Conservation (phyloP, 53 echinoderm and acorn worm species). For the Apostichopus leukothele region DNA sequence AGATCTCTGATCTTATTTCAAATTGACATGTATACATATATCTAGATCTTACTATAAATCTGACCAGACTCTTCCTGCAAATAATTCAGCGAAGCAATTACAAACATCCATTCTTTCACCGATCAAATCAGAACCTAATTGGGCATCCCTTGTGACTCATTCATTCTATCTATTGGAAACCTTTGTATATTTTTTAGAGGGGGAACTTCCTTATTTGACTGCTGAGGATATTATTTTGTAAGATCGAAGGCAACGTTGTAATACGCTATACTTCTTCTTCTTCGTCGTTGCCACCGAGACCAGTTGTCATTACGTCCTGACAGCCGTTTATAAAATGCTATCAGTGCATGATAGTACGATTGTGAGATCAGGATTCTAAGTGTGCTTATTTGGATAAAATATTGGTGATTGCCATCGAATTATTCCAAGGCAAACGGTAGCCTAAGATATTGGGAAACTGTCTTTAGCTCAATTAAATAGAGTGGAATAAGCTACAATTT, state of each 20-base stretch:
- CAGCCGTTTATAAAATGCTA: not conserved
- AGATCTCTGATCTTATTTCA: no score
- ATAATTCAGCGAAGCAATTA: not conserved
- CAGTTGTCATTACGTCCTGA: not conserved
- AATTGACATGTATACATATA: no score
- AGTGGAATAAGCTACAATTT: not conserved
- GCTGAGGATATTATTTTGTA: not conserved
- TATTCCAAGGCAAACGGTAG: not conserved
- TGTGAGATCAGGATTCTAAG: not conserved
- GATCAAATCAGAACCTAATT: conserved; percentile 19
- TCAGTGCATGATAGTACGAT: not conserved
- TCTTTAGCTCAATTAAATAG: not conserved
- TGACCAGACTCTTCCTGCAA: not conserved
- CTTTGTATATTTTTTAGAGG: conserved; percentile 8
- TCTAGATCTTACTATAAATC: no score
- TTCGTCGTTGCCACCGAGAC: not conserved
- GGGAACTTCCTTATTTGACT: conserved; percentile 43
- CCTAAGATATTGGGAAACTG: not conserved
- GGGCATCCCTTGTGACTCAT: conserved; percentile 33
- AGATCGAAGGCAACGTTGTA: not conserved
- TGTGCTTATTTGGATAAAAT: not conserved
- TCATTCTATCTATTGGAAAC: not conserved
- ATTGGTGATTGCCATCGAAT: not conserved
- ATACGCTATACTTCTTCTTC: no score
- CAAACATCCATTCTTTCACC: conserved; percentile 1